phyloP scores from a whole-genome alignment of 1,140 invertebrate genomes.

The Neodiprion virginianus region DNA sequence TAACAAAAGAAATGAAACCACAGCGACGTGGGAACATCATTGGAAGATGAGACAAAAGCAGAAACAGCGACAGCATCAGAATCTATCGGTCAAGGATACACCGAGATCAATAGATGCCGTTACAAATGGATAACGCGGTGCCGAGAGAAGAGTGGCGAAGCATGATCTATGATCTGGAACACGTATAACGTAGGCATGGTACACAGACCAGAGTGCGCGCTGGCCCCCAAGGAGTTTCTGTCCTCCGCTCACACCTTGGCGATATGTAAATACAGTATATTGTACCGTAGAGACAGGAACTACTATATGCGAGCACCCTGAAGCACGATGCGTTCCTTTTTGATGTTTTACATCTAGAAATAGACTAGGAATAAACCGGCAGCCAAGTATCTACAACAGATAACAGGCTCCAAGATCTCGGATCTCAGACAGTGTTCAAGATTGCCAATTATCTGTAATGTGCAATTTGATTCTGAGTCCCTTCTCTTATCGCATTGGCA shows the following conservation, averaged over 20 bases:
- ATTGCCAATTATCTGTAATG: slow-evolving; percentile 58
- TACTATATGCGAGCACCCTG: background rate
- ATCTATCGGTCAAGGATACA: background rate
- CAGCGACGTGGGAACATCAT: too few species aligned
- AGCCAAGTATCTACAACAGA: background rate
- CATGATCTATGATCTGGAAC: background rate
- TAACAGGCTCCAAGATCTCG: background rate
- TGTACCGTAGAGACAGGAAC: background rate
- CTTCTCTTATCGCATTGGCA: slow-evolving; percentile 46
- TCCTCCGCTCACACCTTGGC: background rate
- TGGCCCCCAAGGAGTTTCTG: too few species aligned
- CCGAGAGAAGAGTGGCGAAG: too few species aligned
- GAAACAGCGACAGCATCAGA: too few species aligned
- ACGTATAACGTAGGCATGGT: background rate
- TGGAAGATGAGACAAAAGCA: too few species aligned
- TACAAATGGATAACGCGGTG: background rate
- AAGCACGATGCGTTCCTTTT: background rate
- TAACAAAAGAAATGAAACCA: too few species aligned
- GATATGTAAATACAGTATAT: background rate
- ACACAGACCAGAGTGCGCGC: too few species aligned
- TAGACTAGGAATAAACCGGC: background rate
- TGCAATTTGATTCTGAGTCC: slow-evolving; percentile 47
- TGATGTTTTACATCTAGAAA: background rate
- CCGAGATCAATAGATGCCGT: background rate
- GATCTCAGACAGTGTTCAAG: slow-evolving; percentile 26